A percentile compares a stretch with the other conserved stretches of the same genome.
Conservation (phyloP, 2,113 vertebrate genomes). For the Promerops cafer region DNA sequence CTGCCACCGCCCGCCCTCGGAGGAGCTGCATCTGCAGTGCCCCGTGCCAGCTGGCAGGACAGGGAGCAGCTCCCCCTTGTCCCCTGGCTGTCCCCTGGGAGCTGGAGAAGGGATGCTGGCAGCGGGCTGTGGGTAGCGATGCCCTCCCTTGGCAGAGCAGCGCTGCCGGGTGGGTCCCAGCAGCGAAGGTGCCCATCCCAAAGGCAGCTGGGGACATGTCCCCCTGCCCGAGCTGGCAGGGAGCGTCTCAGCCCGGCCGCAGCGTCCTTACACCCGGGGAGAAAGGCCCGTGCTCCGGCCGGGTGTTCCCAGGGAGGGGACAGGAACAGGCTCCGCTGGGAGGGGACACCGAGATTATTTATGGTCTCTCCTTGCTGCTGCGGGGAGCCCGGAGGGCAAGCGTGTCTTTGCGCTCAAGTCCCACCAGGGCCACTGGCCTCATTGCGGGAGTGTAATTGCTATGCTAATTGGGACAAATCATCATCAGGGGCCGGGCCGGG, state of each 20-base stretch:
- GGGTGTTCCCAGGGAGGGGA: background rate
- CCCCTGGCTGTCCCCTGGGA: background rate
- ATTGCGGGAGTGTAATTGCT: slow-evolving; percentile 23
- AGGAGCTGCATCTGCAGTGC: accelerated
- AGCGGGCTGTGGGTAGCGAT: accelerated
- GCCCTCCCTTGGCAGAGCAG: background rate
- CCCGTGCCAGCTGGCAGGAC: background rate
- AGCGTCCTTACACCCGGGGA: accelerated
- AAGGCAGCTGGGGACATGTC: accelerated
- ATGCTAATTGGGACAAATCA: slow-evolving; percentile 30
- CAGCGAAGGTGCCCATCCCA: background rate
- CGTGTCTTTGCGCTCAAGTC: background rate
- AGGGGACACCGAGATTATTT: background rate
- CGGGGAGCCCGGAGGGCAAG: background rate
- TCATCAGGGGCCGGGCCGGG: background rate
- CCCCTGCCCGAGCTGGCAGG: background rate
- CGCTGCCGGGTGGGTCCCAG: background rate
- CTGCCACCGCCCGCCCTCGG: accelerated
- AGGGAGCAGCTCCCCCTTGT: background rate
- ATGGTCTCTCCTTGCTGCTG: background rate
- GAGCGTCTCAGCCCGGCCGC: background rate
- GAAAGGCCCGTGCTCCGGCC: background rate
- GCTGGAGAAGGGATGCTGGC: background rate
- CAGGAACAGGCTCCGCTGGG: background rate
- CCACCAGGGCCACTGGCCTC: slow-evolving; percentile 23